Evolutionary conservation across 2,113 vertebrate species (phyloP), one percentile per base, ranked within the genome.

Genomic region (Lamprotornis superbus): DNA sequence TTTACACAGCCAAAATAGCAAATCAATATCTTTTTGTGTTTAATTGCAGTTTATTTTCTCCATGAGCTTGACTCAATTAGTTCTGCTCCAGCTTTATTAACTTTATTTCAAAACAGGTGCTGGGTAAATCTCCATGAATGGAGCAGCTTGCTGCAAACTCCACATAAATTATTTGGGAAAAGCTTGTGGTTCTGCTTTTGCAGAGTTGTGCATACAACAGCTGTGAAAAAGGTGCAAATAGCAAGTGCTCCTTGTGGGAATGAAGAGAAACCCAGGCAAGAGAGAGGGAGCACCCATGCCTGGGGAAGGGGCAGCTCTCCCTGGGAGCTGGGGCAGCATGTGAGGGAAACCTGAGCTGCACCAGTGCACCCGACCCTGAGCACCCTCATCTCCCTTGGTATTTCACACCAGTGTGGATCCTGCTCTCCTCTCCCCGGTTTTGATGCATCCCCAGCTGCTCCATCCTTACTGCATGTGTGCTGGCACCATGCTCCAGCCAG

Each of bases 161-260:
- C 44, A 30, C 0, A 2, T 12, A 21, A 74, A 69, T 8, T 25
- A 76, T 16, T 2, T 0, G 12, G 44, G 33, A 46, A 50, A 65
- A 64, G 11, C 42, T 39, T 18, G 22, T 19, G 27, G 23, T 28
- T 35, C 31, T 87, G 52, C n/a, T 55, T 11, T 19, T 22, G 31
- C 28, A 35, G 47, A 30, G 35, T 13, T 11, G 1, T 12, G 20
- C 6, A 2, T 11, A 15, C 0, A 2, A 21, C 47, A 89, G 52
- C 42, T 3, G 1, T 31, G 25, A 35, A 42, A 71, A 52, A 40
- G 10, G 27, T 60, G 13, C 40, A 69, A 84, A 44, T 12, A 20
- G 35, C 28, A 42, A 52, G 30, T 11, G 33, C 19, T 69, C 37
- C n/a, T 50, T 4, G 10, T 11, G 46, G 30, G 49, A 59, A n/a